Base-by-base conservation (phyloP, 2,797 vertebrate species). In the Phataginus tricuspis region DNA sequence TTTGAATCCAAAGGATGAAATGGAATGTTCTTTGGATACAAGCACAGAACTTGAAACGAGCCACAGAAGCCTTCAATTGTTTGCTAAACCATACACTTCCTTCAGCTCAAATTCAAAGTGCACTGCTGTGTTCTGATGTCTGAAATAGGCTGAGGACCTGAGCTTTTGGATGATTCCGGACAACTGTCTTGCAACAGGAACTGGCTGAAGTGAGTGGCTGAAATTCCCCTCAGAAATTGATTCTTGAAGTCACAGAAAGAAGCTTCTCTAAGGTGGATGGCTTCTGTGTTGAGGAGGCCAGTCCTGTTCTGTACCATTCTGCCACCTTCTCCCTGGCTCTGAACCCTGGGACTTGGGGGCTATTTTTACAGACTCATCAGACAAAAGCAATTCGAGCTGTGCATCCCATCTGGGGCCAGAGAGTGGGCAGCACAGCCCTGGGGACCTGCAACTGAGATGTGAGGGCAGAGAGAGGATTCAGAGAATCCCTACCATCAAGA, bases 21-120 rank as follows among this genome's bases (percentile, higher is more conserved):
- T 77, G 82, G 90, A 96, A 97, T 95, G 75, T 83, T 95, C 78
- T 91, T 68, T 95, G 93, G 86, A 97, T 74, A 86, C 5, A 87
- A 78, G 72, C 51, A 68, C 93, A 95, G 91, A 91, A 78, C 84
- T 86, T 88, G 75, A 96, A 95, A 96, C 25, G 74, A 87, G 94
- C 82, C 93, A 83, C 69, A 79, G 29, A 86, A 95, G 34, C 55
- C 90, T 53, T 90, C 86, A 95, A 84, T 51, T 85, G 90, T 85
- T 90, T 82, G 71, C 64, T 88, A 82, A 97, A 96, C 75, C 64
- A 82, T 78, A n/a, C 19, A 83, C 82, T 96, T 96, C 87, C 92
- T 96, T 92, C 45, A 90, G 72, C 82, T 87, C 55, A 66, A 53
- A 93, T 39, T 93, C 89, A 95, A 66, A 86, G 82, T 45, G 29